Evolutionary conservation across 2,113 vertebrate species (phyloP), one percentile per base, ranked within the genome.

Genomic region (Scartelaos histophorus): DNA sequence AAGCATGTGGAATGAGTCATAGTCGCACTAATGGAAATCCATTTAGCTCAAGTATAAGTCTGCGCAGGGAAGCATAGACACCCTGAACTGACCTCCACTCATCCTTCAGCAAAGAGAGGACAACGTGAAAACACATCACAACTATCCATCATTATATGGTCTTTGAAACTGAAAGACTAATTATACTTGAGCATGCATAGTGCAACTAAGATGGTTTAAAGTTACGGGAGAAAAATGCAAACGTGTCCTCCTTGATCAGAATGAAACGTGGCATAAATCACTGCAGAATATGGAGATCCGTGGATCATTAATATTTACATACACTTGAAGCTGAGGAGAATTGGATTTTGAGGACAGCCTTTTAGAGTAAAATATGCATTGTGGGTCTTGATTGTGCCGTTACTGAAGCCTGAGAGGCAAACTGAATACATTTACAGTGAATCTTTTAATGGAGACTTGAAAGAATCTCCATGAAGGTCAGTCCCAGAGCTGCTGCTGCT

Each of bases 1-100:
- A 88, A 87, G 87, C 85, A 85, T 90, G 89, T 87, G 76, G 87
- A 87, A 88, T 92, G 86, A 92, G 88, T 88, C 86, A 91, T 88
- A 83, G 87, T 79, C 79, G 81, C 78, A 69, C 85, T 89, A 91
- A 90, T 89, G 89, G 90, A 90, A 91, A 90, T 91, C 90, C 83
- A 90, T 92, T 89, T 88, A 87, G 85, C 79, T 45, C 68, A 86
- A 80, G 85, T 72, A 78, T 74, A 85, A 82, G 82, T 84, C 82
- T 82, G 90, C 57, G 75, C 89, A 80, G 61, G 83, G 83, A 84
- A 79, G 89, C 89, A 84, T 79, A 79, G 82, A 85, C 83, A 81
- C 47, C 67, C 80, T 35, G 78, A 79, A 79, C 78, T 83, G 81
- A 87, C 75, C 80, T 21, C 71, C 35, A 72, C 74, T 69, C 64